A percentile compares a stretch with the other conserved stretches of the same genome.
These are phyloP conservation scores for Drosophila arawakana DNA, from an alignment of 1,140 invertebrate genomes.

Conservation along the genomic window DNA sequence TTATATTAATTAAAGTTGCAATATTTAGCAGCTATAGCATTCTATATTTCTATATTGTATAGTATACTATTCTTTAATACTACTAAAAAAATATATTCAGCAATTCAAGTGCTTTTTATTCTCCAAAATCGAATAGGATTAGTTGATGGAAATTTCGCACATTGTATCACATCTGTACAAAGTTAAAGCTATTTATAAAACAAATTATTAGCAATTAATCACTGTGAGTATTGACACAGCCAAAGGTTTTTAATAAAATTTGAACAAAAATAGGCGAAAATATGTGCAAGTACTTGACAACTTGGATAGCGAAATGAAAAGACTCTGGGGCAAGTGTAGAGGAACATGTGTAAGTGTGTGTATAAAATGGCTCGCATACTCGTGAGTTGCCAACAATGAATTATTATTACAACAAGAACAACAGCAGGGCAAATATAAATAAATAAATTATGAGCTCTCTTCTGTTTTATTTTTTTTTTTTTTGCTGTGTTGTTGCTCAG, in stretches of 20 bases:
- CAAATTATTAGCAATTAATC: background rate
- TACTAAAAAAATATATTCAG: too few relatives aligned
- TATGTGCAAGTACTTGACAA: background rate
- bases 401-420: slow-evolving; percentile 76
- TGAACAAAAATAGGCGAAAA: background rate
- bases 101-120: too few relatives aligned
- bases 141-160: too few relatives aligned
- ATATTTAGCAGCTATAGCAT: too few relatives aligned
- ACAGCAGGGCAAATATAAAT: slow-evolving; percentile 66
- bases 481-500: slow-evolving; percentile 31
- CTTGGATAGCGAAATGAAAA: background rate
- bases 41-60: too few relatives aligned
- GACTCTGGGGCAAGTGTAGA: slow-evolving; percentile 38
- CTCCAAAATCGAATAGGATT: too few relatives aligned
- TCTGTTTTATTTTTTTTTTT: too few relatives aligned
- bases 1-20: too few relatives aligned
- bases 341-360: slow-evolving; percentile 18
- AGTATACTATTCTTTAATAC: too few relatives aligned
- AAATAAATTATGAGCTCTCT: slow-evolving; percentile 77
- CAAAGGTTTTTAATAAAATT: too few relatives aligned
- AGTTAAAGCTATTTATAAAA: background rate
- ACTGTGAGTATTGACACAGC: background rate
- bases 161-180: too few relatives aligned
- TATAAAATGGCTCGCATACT: background rate
- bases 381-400: slow-evolving; percentile 66